Evolutionary conservation across 2,113 vertebrate genomes (phyloP).

Genomic region (Daboia siamensis): DNA sequence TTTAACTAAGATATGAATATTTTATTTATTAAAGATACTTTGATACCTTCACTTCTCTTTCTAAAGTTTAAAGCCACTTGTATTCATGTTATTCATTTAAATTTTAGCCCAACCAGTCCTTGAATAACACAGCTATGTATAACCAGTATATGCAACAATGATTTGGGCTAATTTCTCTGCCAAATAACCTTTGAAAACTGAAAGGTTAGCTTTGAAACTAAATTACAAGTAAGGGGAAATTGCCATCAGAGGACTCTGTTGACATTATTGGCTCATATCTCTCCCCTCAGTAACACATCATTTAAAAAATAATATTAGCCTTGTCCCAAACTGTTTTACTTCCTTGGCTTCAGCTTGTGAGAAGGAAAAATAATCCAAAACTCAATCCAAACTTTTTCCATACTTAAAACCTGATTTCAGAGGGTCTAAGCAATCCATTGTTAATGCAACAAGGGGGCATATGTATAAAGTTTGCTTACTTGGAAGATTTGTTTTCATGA

Average conservation of each 20-base stretch:
- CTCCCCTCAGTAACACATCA: not conserved
- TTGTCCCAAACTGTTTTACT: not conserved
- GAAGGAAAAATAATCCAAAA: not conserved
- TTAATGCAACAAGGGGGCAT: not conserved
- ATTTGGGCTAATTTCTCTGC: not conserved
- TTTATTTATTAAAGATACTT: not conserved
- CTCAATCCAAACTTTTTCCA: not conserved
- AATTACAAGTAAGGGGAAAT: not conserved
- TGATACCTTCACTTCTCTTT: not conserved
- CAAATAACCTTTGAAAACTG: not conserved
- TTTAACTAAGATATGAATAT: not conserved
- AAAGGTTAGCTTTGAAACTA: not conserved
- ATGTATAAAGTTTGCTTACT: not conserved
- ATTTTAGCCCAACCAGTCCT: not conserved
- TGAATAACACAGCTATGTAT: not conserved
- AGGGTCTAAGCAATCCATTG: not conserved
- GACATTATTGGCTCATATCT: not conserved
- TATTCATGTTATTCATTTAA: not conserved
- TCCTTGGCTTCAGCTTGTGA: not conserved
- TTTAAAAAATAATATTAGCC: not conserved
- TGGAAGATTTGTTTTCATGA: not conserved
- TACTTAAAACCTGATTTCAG: not conserved
- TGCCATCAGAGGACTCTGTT: not conserved
- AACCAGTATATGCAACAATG: not conserved
- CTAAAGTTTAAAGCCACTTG: not conserved